phyloP scores from a whole-genome alignment of 2,888 invertebrate species.

The Drosophila vallismaia region DNA sequence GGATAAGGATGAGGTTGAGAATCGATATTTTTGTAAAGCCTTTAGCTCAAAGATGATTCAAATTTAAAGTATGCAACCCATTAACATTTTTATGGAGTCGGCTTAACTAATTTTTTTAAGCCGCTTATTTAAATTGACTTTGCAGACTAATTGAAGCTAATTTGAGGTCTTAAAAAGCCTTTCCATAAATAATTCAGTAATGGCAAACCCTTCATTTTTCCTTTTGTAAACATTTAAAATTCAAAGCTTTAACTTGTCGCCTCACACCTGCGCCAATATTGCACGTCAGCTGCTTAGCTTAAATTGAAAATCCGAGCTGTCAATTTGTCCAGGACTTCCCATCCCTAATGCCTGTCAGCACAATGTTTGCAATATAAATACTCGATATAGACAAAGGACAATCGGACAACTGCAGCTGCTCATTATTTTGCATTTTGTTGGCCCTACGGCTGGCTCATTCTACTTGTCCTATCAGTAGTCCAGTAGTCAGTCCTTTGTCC shows the following conservation, averaged over 20 bases:
- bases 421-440: slow-evolving; percentile 64
- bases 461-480: background rate
- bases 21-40: background rate
- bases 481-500: background rate
- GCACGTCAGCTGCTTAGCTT: slow-evolving; percentile 59
- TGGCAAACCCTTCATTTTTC: background rate
- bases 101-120: background rate
- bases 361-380: slow-evolving; percentile 65
- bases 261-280: slow-evolving; percentile 39
- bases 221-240: background rate
- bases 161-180: background rate
- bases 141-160: background rate
- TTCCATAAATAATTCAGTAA: background rate
- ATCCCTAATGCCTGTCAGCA: slow-evolving; percentile 56
- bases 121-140: background rate
- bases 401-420: slow-evolving; percentile 67
- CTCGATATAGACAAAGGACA: slow-evolving; percentile 49
- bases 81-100: background rate
- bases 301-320: slow-evolving; percentile 75
- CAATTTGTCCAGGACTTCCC: slow-evolving; percentile 48
- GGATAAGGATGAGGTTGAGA: slow-evolving; percentile 1
- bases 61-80: background rate
- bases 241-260: background rate
- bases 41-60: background rate
- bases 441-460: background rate